Evolutionary conservation across 2,113 vertebrate species (phyloP).

Genomic region (Lutjanus erythropterus): DNA sequence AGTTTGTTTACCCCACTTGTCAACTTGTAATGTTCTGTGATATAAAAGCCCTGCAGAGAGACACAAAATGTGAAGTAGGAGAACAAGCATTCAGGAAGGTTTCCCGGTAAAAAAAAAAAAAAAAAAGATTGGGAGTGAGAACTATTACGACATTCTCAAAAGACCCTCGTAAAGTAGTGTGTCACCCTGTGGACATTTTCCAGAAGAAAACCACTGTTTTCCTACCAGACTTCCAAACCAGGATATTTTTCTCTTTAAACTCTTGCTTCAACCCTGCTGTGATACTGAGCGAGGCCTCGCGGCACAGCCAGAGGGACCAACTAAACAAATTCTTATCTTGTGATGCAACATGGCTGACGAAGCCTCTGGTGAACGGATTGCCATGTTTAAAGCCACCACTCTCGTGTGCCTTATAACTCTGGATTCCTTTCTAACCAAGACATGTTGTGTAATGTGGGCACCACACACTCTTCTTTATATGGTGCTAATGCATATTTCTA

Average conservation of each 20-base stretch:
- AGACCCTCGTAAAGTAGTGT: conserved; percentile 81
- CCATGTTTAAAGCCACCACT: conserved; percentile 27
- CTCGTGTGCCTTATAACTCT: neutral
- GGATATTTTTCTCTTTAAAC: conserved; percentile 72
- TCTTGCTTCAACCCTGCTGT: conserved; percentile 57
- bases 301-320: conserved; percentile 58
- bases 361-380: conserved; percentile 52
- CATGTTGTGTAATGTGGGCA: conserved; percentile 5
- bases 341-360: conserved; percentile 68
- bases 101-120: conserved; percentile 40
- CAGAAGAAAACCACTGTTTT: conserved; percentile 83
- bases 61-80: conserved; percentile 39
- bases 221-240: conserved; percentile 78
- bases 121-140: conserved; percentile 62
- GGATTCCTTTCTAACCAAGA: conserved; percentile 1
- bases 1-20: conserved; percentile 56
- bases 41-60: conserved; percentile 40
- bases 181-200: conserved; percentile 81
- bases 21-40: conserved; percentile 32
- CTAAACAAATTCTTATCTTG: conserved; percentile 67
- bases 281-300: conserved; percentile 55
- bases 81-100: conserved; percentile 43
- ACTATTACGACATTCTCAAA: conserved; percentile 78
- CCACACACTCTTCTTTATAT: neutral
- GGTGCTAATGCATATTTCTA: neutral